Base-by-base conservation (phyloP, 2,888 invertebrate genomes). In the Brachypterus glaber region DNA sequence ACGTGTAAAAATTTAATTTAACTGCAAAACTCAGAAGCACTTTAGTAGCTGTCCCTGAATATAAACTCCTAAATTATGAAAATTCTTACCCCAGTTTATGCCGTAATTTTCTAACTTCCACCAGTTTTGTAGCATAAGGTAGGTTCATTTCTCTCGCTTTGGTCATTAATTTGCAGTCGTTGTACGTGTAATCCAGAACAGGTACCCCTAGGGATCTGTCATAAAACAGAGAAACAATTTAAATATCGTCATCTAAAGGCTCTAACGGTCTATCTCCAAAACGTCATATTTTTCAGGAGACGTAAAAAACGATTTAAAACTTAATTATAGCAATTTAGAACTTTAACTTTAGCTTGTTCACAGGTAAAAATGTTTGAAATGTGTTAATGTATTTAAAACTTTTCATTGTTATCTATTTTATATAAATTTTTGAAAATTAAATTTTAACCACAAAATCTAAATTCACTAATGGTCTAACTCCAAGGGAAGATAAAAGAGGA, bases 141-240 rank as follows among this genome's bases (percentile, higher is more conserved):
- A 91, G 70, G 50, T 86, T 81, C 55, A 90, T 74, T 52, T 82
- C 80, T 58, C 83, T 83, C n/a, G 90, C 90, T 52, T 80, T 77
- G 35, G 77, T 77, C 69, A 91, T 85, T 42, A 91, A 70, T 29
- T 84, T 76, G 51, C 91, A 91, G 66, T 93, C 93, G 58, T 92
- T 90, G 62, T 87, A 93, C 0, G 91, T 86, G 63, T 90, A 92
- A 63, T 95, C 91, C 29, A 89, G 75, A 0, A 86, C 82, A 3
- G 93, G 92, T 26, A 93, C 74, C 2, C 82, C 79, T 11, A 93
- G 67, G 2, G 87, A 83, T 55, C 92, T 92, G 64, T 7, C 70
- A 70, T 30, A 37, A 37, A 26, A 33, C 17, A 30, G 12, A 35
- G 32, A 34, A 11, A 30, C 17, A 31, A 35, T n/a, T n/a, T n/a